phyloP scores from a whole-genome alignment of 2,888 invertebrate genomes.

The Papilio gigon region DNA sequence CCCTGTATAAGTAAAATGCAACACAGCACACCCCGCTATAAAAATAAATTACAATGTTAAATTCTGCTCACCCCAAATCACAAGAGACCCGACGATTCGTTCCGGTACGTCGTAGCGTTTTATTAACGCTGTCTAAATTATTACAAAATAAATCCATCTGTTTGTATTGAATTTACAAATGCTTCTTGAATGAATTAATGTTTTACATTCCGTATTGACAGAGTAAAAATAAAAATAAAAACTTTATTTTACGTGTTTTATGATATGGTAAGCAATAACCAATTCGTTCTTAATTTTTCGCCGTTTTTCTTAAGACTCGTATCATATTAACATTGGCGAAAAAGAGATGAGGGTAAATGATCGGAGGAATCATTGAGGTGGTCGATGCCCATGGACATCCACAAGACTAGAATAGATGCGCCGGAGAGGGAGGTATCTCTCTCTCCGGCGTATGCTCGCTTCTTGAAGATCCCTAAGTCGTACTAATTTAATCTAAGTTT shows the following conservation, averaged over 20 bases:
- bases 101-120: conserved; percentile 69
- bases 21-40: conserved; percentile 49
- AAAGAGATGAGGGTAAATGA: no score
- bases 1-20: conserved; percentile 36
- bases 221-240: not conserved
- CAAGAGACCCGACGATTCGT: conserved; percentile 72
- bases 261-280: not conserved
- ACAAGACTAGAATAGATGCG: no score
- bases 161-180: conserved; percentile 40
- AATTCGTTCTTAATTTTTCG: no score
- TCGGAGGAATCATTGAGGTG: no score
- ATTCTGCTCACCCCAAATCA: conserved; percentile 75
- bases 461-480: not conserved
- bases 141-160: conserved; percentile 55
- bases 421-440: no score
- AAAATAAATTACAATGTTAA: conserved; percentile 81
- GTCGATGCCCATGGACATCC: no score
- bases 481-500: not conserved
- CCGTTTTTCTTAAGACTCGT: no score
- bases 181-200: conserved; percentile 21
- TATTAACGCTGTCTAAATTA: conserved; percentile 61
- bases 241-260: not conserved
- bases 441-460: no score
- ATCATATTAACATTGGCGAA: no score
- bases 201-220: conserved; percentile 4